phyloP scores from a whole-genome alignment of 2,113 vertebrate genomes.

The Oryzias melastigma region DNA sequence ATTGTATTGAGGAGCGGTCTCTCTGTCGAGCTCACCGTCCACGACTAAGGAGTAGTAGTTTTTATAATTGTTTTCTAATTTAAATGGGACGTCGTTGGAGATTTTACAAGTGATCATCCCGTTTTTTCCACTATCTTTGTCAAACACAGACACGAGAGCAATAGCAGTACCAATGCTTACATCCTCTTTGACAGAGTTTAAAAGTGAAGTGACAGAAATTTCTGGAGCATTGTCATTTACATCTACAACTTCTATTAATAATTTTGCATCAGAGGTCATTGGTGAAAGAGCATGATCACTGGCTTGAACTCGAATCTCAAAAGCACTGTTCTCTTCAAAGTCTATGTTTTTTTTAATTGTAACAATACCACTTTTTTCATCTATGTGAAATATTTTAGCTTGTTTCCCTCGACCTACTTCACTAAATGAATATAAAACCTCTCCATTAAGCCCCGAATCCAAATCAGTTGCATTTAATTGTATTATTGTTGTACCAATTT shows the following conservation, averaged over 20 bases:
- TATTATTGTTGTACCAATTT: not conserved
- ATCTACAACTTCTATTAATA: slow-evolving; percentile 80
- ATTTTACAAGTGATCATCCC: slow-evolving; percentile 71
- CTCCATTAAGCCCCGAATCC: not conserved
- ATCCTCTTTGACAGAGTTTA: slow-evolving; percentile 80
- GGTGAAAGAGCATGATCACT: slow-evolving; percentile 78
- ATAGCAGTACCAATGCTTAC: slow-evolving; percentile 78
- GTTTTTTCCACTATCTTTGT: slow-evolving; percentile 80
- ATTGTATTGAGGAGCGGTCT: slow-evolving; percentile 76
- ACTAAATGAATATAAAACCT: slow-evolving; percentile 75
- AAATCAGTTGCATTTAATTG: slow-evolving; percentile 8
- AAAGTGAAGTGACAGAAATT: slow-evolving; percentile 69
- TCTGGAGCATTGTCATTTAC: slow-evolving; percentile 78
- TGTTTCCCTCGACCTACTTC: slow-evolving; percentile 66
- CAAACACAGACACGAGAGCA: slow-evolving; percentile 80
- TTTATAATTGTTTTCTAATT: slow-evolving; percentile 65
- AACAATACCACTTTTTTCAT: slow-evolving; percentile 43
- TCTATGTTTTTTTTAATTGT: slow-evolving; percentile 64
- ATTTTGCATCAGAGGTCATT: slow-evolving; percentile 73
- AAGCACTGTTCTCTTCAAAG: slow-evolving; percentile 78
- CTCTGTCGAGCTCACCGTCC: slow-evolving; percentile 79
- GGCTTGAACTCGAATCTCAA: slow-evolving; percentile 83
- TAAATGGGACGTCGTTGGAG: slow-evolving; percentile 70
- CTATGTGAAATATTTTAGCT: slow-evolving; percentile 75
- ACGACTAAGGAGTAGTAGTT: slow-evolving; percentile 83